phyloP scores from a whole-genome alignment of 2,797 vertebrate species.

The Rhynchotus rufescens region DNA sequence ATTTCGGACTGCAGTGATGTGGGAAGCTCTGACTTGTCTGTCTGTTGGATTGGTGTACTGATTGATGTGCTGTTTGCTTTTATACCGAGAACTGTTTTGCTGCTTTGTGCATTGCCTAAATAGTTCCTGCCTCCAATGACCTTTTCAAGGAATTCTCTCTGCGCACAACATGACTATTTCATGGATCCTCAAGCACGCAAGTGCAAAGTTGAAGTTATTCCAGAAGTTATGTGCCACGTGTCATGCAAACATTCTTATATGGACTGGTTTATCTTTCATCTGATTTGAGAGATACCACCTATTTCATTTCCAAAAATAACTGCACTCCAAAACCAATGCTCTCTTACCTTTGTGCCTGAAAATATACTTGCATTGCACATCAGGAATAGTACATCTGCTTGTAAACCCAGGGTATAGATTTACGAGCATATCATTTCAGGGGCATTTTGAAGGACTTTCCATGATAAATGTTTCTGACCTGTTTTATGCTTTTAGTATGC shows the following conservation, averaged over 20 bases:
- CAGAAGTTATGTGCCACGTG: not conserved
- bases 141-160: not conserved
- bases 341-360: not conserved
- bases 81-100: not conserved
- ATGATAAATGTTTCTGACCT: not conserved
- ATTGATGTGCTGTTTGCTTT: slow-evolving; percentile 5
- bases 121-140: not conserved
- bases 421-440: not conserved
- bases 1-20: not conserved
- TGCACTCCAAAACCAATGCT: not conserved
- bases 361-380: not conserved
- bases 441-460: not conserved
- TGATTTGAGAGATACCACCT: not conserved
- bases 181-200: not conserved
- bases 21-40: not conserved
- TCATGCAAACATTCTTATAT: not conserved
- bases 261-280: not conserved
- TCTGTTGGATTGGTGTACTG: not conserved
- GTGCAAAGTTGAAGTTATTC: not conserved
- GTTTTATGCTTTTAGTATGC: not conserved
- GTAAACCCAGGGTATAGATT: not conserved
- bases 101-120: slow-evolving; percentile 5
- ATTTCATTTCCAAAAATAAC: not conserved
- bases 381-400: not conserved
- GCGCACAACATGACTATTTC: not conserved